Evolutionary conservation across 2,113 vertebrate species (phyloP).

Genomic region (Panurus biarmicus): DNA sequence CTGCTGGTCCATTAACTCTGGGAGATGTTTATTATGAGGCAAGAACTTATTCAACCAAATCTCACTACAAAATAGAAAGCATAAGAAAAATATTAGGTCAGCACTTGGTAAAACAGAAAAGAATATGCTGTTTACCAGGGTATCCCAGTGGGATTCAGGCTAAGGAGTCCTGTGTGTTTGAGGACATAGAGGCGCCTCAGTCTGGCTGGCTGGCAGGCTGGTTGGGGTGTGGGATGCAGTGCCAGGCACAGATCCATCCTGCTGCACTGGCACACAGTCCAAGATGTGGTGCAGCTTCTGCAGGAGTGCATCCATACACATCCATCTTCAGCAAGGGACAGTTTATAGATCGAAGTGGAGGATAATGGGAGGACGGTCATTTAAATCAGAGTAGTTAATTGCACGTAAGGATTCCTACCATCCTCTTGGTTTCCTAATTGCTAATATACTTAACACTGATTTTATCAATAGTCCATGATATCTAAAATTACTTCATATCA

Average conservation of each 20-base stretch:
- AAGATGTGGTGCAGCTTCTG: neutral
- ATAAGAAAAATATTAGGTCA: neutral
- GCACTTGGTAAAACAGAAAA: neutral
- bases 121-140: neutral
- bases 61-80: neutral
- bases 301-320: neutral
- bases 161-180: neutral
- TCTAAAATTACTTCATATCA: slow-evolving; percentile 33
- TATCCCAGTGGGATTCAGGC: neutral
- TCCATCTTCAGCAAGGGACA: neutral
- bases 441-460: slow-evolving; percentile 23
- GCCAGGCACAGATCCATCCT: neutral
- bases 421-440: slow-evolving; percentile 14
- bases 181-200: neutral
- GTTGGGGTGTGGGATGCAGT: neutral
- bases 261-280: neutral
- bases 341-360: neutral
- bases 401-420: neutral
- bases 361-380: neutral
- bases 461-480: slow-evolving; percentile 43
- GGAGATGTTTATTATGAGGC: slow-evolving; percentile 2
- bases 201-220: neutral
- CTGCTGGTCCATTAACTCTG: slow-evolving; percentile 4
- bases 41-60: neutral
- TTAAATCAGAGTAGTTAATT: slow-evolving; percentile 24